These are phyloP conservation scores for Cryptophagus acutangulus DNA, from an alignment of 2,888 invertebrate genomes.

Conservation along the genomic window DNA sequence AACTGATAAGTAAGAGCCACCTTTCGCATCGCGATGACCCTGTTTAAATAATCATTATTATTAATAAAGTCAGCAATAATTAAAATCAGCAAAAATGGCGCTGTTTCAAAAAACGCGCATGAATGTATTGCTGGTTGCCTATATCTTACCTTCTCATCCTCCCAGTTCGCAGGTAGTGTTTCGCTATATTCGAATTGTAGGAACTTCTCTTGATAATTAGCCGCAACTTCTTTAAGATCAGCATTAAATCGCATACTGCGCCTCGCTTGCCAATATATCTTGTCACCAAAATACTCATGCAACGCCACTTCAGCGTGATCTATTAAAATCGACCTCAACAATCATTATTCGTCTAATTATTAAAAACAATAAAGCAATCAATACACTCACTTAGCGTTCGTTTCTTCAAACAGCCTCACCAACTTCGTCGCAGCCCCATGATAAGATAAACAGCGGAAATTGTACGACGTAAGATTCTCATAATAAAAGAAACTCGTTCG, in stretches of 20 bases:
- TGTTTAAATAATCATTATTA: not conserved
- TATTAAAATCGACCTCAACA: conserved; percentile 62
- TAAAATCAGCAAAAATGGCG: too few species aligned
- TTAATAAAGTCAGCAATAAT: conserved; percentile 20
- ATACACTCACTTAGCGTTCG: conserved; percentile 46
- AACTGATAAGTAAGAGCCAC: conserved; percentile 72
- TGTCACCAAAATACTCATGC: conserved; percentile 81
- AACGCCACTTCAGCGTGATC: conserved; percentile 81
- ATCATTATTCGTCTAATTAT: not conserved
- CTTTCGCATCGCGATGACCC: conserved; percentile 43
- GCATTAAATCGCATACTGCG: conserved; percentile 87
- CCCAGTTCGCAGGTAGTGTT: conserved; percentile 61
- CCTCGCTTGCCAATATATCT: conserved; percentile 77
- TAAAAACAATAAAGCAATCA: not conserved
- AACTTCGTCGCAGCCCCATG: conserved; percentile 72
- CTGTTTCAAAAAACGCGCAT: conserved; percentile 6
- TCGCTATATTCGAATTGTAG: conserved; percentile 59
- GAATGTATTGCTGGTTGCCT: too few species aligned
- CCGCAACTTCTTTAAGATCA: conserved; percentile 62
- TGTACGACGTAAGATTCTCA: conserved; percentile 59
- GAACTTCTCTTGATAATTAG: conserved; percentile 57
- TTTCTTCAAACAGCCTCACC: conserved; percentile 55
- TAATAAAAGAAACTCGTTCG: conserved; percentile 67
- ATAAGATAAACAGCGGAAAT: conserved; percentile 72
- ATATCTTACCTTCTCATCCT: conserved; percentile 50